Conservation (phyloP, 2,888 invertebrate species). For the Ophion costatus region DNA sequence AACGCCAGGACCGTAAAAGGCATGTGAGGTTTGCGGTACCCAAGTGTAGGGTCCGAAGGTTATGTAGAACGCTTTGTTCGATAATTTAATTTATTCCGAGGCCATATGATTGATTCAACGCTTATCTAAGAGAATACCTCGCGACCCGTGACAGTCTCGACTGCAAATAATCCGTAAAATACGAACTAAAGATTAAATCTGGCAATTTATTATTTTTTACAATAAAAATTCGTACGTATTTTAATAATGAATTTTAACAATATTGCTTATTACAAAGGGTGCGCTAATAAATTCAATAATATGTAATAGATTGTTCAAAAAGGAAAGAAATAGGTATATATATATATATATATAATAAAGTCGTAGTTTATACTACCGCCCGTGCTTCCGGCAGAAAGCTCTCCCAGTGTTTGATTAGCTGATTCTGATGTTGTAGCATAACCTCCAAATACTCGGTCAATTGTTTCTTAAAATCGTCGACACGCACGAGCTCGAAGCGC, state of each 20-base stretch:
- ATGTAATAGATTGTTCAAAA: constrained; percentile 22
- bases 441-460: constrained; percentile 96
- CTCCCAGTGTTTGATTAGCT: constrained; percentile 98
- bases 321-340: constrained; percentile 11
- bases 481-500: constrained; percentile 94
- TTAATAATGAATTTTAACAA: constrained; percentile 39
- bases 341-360: constrained; percentile 25
- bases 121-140: no score
- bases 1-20: no score
- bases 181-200: constrained; percentile 33
- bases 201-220: constrained; percentile 48
- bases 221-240: constrained; percentile 44
- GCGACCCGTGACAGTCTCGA: not conserved
- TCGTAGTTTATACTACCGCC: constrained; percentile 90
- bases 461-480: constrained; percentile 95
- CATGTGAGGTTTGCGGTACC: no score
- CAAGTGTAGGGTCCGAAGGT: no score
- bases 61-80: no score
- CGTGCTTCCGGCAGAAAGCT: constrained; percentile 97
- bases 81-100: no score
- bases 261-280: constrained; percentile 44
- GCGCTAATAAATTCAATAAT: constrained; percentile 37
- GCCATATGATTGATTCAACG: no score
- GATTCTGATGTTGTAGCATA: constrained; percentile 96
- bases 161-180: not conserved